A percentile compares a stretch with the other conserved stretches of the same genome.
These are phyloP conservation scores for Albula glossodonta DNA, from an alignment of 2,113 vertebrate species.

Conservation along the genomic window DNA sequence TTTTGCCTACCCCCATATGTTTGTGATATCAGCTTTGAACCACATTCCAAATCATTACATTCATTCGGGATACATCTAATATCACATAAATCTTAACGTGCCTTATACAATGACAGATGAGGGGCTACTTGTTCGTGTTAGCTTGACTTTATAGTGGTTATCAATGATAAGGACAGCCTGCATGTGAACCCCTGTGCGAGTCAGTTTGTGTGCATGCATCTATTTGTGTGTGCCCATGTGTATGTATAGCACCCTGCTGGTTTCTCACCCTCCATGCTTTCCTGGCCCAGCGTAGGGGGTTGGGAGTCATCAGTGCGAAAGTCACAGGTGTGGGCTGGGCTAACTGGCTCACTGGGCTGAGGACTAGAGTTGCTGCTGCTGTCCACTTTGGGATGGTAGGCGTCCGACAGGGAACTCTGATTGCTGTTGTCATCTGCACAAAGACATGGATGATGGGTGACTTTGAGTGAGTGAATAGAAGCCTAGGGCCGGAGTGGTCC, in stretches of 20 bases:
- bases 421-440: constrained; percentile 87
- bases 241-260: neutral
- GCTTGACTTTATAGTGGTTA: no score
- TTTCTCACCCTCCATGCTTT: constrained; percentile 77
- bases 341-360: constrained; percentile 83
- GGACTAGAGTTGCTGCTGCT: constrained; percentile 86
- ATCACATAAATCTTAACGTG: no score
- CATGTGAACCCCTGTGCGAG: neutral
- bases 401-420: constrained; percentile 85
- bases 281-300: constrained; percentile 83
- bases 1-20: no score
- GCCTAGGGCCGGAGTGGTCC: neutral
- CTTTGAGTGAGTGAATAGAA: neutral
- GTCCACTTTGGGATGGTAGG: constrained; percentile 83
- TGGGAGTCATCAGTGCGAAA: constrained; percentile 81
- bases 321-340: constrained; percentile 76
- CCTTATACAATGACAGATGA: no score
- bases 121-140: no score
- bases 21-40: no score
- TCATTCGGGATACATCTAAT: no score
- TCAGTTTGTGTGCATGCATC: neutral
- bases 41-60: no score
- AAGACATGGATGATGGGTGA: neutral
- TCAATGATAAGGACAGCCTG: neutral
- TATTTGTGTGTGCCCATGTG: neutral